Evolutionary conservation across 2,888 invertebrate genomes (phyloP).

Genomic region (Sisyra terminalis): DNA sequence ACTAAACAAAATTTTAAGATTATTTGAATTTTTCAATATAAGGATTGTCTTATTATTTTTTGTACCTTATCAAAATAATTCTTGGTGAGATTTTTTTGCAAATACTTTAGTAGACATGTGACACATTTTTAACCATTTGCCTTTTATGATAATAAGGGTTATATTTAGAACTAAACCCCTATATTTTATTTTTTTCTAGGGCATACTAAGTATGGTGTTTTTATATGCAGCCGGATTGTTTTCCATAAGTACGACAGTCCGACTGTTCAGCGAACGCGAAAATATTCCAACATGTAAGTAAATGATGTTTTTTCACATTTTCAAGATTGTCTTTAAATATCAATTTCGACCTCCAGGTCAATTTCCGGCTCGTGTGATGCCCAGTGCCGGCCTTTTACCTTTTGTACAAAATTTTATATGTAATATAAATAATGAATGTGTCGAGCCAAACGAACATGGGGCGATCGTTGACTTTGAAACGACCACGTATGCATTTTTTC

Average conservation of each 20-base stretch:
- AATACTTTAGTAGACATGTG: too few species aligned
- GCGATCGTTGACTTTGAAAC: slow-evolving; percentile 41
- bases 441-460: slow-evolving; percentile 34
- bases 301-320: not conserved
- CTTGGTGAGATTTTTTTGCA: too few species aligned
- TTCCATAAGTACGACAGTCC: slow-evolving; percentile 31
- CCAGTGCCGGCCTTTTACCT: slow-evolving; percentile 57
- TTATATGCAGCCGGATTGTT: slow-evolving; percentile 35
- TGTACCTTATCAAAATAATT: too few species aligned
- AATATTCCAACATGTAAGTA: slow-evolving; percentile 33
- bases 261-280: slow-evolving; percentile 32
- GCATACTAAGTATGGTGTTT: slow-evolving; percentile 32
- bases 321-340: not conserved
- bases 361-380: slow-evolving; percentile 53
- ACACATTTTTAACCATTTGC: too few species aligned
- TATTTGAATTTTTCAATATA: too few species aligned
- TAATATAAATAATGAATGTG: slow-evolving; percentile 57
- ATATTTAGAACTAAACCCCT: too few species aligned
- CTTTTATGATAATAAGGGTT: too few species aligned
- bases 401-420: slow-evolving; percentile 69
- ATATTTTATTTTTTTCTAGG: slow-evolving; percentile 20
- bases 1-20: too few species aligned
- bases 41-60: too few species aligned
- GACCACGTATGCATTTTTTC: slow-evolving; percentile 37
- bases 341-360: slow-evolving; percentile 32